Conservation (phyloP, 2,888 invertebrate genomes). For the Oasisia sp. region DNA sequence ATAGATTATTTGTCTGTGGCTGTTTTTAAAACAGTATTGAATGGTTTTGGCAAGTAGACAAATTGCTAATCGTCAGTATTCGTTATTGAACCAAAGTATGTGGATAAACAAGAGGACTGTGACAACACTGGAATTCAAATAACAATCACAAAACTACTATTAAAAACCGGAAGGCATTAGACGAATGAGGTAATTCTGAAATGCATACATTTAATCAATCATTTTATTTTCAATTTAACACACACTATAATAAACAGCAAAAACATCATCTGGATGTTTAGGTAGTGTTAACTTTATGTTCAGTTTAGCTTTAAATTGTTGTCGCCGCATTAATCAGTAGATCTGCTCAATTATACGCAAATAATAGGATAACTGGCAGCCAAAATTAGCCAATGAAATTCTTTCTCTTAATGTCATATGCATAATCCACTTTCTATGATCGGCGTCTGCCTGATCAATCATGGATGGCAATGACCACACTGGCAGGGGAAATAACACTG, state of each 20-base stretch:
- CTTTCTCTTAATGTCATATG: background rate
- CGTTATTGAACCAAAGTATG: no score
- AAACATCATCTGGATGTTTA: background rate
- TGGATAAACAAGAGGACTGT: no score
- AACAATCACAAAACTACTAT: no score
- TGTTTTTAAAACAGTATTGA: background rate
- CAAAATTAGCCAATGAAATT: background rate
- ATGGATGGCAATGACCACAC: background rate
- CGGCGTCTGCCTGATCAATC: background rate
- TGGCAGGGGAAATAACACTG: background rate
- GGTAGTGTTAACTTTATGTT: background rate
- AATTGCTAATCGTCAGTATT: no score
- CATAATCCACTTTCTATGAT: background rate
- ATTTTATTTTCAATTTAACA: background rate
- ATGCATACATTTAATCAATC: background rate
- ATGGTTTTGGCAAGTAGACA: no score
- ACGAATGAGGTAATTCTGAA: no score
- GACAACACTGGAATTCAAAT: no score
- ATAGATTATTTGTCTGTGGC: background rate
- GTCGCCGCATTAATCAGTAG: background rate
- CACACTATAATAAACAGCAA: background rate
- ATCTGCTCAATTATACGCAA: background rate
- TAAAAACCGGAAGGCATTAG: no score
- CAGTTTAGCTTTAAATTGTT: background rate
- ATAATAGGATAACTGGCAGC: background rate